These are phyloP conservation scores for Trematomus loennbergii DNA, from an alignment of 2,113 vertebrate species.

Conservation along the genomic window DNA sequence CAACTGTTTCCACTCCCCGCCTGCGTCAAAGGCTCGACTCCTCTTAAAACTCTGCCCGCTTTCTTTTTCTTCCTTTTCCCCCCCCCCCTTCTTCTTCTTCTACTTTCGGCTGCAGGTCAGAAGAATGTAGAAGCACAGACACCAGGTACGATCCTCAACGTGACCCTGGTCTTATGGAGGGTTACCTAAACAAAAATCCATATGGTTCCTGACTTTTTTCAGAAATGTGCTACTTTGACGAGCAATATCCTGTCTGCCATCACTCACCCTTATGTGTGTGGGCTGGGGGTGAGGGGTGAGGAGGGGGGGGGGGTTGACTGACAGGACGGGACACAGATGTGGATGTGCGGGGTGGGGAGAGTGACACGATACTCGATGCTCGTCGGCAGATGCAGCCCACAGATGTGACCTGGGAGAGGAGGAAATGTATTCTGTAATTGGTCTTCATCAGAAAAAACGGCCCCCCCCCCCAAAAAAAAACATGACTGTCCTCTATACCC, in stretches of 20 bases:
- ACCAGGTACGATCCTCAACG: background rate
- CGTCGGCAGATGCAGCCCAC: constrained; percentile 43
- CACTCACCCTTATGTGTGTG: constrained; percentile 1
- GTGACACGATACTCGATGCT: constrained; percentile 35
- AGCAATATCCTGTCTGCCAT: constrained; percentile 11
- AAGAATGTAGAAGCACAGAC: background rate
- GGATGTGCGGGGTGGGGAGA: constrained; percentile 30
- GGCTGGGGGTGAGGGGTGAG: constrained; percentile 25
- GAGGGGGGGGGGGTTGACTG: constrained; percentile 49
- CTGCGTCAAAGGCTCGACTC: constrained; percentile 71
- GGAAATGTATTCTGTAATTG: constrained; percentile 65
- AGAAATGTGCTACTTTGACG: background rate
- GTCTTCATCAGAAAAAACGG: constrained; percentile 31
- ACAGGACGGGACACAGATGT: constrained; percentile 71
- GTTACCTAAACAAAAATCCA: background rate
- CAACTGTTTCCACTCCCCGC: constrained; percentile 75
- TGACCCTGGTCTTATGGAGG: background rate
- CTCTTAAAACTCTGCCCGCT: constrained; percentile 64
- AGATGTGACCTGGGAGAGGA: constrained; percentile 32
- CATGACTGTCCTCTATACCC: constrained; percentile 20
- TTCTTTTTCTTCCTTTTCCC: background rate
- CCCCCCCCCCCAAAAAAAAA: background rate
- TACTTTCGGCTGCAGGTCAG: background rate
- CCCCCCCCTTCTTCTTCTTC: too few species aligned
- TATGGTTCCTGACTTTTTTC: background rate